Evolutionary conservation across 2,888 invertebrate species (phyloP).

Genomic region (Drosophila paracracens): DNA sequence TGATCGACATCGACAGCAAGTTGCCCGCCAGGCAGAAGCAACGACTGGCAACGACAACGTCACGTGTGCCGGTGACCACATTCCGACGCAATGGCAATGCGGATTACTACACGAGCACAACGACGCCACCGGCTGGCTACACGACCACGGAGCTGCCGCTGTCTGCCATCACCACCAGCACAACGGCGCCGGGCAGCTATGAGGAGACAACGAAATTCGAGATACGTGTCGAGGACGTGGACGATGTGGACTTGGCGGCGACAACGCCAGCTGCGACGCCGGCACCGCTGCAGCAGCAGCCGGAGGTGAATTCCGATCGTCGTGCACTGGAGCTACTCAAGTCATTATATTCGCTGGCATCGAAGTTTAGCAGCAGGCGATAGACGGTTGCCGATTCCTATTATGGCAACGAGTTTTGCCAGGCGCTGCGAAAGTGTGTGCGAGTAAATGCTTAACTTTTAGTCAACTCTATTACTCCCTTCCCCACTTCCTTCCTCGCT

Average conservation of each 20-base stretch:
- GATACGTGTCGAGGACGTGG: slow-evolving; percentile 83
- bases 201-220: slow-evolving; percentile 84
- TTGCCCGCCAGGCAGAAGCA: slow-evolving; percentile 62
- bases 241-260: slow-evolving; percentile 62
- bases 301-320: slow-evolving; percentile 87
- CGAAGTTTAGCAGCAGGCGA: slow-evolving; percentile 90
- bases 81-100: slow-evolving; percentile 66
- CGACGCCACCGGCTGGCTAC: slow-evolving; percentile 66
- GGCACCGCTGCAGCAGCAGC: slow-evolving; percentile 14
- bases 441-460: slow-evolving; percentile 73
- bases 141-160: slow-evolving; percentile 68
- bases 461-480: slow-evolving; percentile 65
- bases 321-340: slow-evolving; percentile 93
- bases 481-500: background rate
- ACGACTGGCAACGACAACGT: slow-evolving; percentile 54
- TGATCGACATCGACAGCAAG: slow-evolving; percentile 87
- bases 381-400: slow-evolving; percentile 76
- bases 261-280: slow-evolving; percentile 62
- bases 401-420: slow-evolving; percentile 46
- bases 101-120: slow-evolving; percentile 79
- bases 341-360: slow-evolving; percentile 93
- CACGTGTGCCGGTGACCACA: slow-evolving; percentile 74
- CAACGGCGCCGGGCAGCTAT: slow-evolving; percentile 60
- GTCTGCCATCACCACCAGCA: slow-evolving; percentile 47
- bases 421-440: slow-evolving; percentile 38